Base-by-base conservation (phyloP, 2,797 vertebrate genomes). In the Coregonus ussuriensis region DNA sequence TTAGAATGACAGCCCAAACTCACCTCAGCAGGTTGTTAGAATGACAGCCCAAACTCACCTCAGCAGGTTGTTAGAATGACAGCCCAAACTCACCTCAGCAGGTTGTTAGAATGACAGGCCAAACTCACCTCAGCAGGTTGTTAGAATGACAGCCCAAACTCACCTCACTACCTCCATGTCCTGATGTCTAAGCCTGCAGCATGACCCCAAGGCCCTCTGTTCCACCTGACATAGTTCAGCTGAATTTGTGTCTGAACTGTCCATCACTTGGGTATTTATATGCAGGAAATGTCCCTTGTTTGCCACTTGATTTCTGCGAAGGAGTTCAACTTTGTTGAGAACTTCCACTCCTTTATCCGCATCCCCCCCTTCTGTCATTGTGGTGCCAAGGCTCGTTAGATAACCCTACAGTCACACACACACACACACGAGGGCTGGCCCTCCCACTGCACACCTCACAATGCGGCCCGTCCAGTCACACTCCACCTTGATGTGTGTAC, bases 401-500 rank as follows among this genome's bases (percentile, higher is more conserved):
- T 37, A 74, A 47, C 31, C 56, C 33, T 41, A 51, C 54, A 41
- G 53, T 56, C 37, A 29, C 41, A 72, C 9, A 53, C n/a, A 72
- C 6, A 25, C 72, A 63, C 72, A 62, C 74, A 70, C 33, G 77
- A 29, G 74, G 76, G 81, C 88, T 86, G 76, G 15, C 5, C 33
- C 72, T 71, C 77, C 77, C 71, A 74, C 81, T 56, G 51, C 80
- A 80, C 74, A 66, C 80, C 25, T 25, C 25, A 25, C 25, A 25
- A 25, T 25, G 25, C 25, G 25, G 25, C 25, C 25, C 25, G 76
- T 83, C 84, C 31, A 35, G 59, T 56, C 53, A 33, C 53, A 6
- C 54, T 83, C 82, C 85, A 82, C 86, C 79, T 86, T 77, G 52
- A 53, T 53, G 67, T 79, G 81, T 82, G 82, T 84, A 84, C 84